These are phyloP conservation scores for Steinernema hermaphroditum DNA, from an alignment of 2,888 invertebrate genomes.

Conservation along the genomic window DNA sequence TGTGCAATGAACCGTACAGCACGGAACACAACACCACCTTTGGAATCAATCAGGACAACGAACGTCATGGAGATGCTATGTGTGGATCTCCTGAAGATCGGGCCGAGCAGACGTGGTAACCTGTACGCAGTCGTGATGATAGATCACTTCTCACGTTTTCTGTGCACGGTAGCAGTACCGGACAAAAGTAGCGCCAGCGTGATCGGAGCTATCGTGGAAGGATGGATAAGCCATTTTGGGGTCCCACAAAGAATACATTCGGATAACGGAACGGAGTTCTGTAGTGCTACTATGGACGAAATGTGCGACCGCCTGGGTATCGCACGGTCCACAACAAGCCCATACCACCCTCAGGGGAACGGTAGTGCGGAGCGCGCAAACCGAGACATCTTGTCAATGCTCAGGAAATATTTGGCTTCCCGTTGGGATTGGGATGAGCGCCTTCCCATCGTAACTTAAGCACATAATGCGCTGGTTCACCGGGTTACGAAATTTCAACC, in stretches of 20 bases:
- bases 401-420: conserved; percentile 34
- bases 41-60: background rate
- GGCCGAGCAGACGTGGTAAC: conserved; percentile 8
- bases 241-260: conserved; percentile 46
- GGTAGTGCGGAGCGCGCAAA: conserved; percentile 42
- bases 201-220: conserved; percentile 48
- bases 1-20: background rate
- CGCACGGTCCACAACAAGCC: conserved; percentile 36
- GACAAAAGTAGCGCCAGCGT: conserved; percentile 33
- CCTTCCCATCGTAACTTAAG: conserved; percentile 39
- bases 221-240: conserved; percentile 45
- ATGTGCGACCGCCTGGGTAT: conserved; percentile 29
- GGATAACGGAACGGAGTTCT: conserved; percentile 54
- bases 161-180: background rate
- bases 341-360: conserved; percentile 44
- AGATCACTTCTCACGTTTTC: background rate
- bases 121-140: conserved; percentile 33
- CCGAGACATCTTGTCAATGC: conserved; percentile 34
- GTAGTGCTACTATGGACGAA: conserved; percentile 20
- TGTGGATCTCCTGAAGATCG: conserved; percentile 39
- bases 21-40: background rate
- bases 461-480: conserved; percentile 42
- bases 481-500: conserved; percentile 36
- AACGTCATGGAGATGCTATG: background rate
- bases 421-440: conserved; percentile 40